Percentiles rank a stretch among this genome's conserved stretches.
phyloP scores from a whole-genome alignment of 2,888 invertebrate genomes.

The Pelosia muscerda region DNA sequence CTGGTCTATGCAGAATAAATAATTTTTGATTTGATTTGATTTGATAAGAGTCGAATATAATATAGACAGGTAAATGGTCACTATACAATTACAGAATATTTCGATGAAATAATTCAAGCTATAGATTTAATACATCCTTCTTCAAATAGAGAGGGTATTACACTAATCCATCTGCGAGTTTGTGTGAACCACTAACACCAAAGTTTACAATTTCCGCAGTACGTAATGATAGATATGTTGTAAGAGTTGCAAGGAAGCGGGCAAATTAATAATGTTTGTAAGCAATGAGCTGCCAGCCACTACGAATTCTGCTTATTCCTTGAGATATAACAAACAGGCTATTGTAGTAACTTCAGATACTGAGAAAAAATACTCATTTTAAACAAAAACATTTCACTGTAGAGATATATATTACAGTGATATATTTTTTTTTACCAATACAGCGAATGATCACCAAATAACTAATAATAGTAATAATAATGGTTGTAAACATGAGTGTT shows the following conservation, averaged over 20 bases:
- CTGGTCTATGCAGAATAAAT: no score
- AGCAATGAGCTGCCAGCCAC: constrained; percentile 23
- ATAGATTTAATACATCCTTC: not conserved
- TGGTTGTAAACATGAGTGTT: no score
- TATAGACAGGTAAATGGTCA: not conserved
- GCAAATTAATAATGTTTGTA: constrained; percentile 25
- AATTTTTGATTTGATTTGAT: no score
- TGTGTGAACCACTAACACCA: constrained; percentile 22
- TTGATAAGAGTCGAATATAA: not conserved
- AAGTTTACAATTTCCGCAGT: constrained; percentile 29
- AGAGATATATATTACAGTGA: no score
- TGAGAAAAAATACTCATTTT: not conserved
- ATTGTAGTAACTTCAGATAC: not conserved
- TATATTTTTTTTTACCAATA: no score
- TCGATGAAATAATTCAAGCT: not conserved
- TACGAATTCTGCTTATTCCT: constrained; percentile 20
- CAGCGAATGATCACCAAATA: no score
- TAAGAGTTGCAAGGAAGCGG: constrained; percentile 24
- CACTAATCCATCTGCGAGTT: constrained; percentile 24
- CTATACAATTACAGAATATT: not conserved
- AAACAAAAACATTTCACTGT: not conserved
- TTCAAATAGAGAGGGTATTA: constrained; percentile 8
- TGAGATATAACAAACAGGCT: constrained; percentile 14
- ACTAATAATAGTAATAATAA: no score
- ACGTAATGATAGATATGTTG: constrained; percentile 17